phyloP scores from a whole-genome alignment of 2,888 invertebrate genomes.

The Eupithecia centaureata region DNA sequence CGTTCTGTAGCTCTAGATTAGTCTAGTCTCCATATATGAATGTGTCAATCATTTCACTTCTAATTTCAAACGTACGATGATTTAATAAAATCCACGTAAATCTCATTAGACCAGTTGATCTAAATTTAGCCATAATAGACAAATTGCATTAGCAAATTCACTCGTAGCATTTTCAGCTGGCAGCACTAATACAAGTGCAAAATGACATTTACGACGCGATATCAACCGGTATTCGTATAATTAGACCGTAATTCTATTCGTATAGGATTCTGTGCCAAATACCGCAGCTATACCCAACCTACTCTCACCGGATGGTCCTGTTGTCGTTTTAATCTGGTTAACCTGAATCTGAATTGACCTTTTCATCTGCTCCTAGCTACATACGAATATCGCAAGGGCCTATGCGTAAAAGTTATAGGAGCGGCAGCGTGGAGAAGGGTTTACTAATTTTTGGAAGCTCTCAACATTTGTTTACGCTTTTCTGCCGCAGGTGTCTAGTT shows the following conservation, averaged over 20 bases:
- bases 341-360: constrained; percentile 31
- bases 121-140: not conserved
- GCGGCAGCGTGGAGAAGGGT: not conserved
- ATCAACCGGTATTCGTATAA: constrained; percentile 67
- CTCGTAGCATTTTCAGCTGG: constrained; percentile 15
- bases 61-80: too few relatives aligned
- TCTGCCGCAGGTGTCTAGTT: not conserved
- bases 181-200: constrained; percentile 54
- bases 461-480: not conserved
- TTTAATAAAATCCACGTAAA: not conserved
- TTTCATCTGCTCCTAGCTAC: constrained; percentile 16
- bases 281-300: constrained; percentile 20
- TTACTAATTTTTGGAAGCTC: not conserved
- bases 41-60: too few relatives aligned
- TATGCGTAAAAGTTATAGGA: not conserved
- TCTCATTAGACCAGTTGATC: not conserved
- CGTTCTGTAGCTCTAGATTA: not conserved
- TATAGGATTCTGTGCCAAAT: constrained; percentile 57
- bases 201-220: constrained; percentile 65
- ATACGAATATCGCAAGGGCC: not conserved
- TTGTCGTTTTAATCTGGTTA: constrained; percentile 30
- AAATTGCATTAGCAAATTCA: not conserved
- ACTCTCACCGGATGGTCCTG: constrained; percentile 19
- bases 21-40: too few relatives aligned
- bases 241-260: constrained; percentile 74